These are phyloP conservation scores for Calameuta idolon DNA, from an alignment of 2,888 invertebrate genomes.

Conservation along the genomic window DNA sequence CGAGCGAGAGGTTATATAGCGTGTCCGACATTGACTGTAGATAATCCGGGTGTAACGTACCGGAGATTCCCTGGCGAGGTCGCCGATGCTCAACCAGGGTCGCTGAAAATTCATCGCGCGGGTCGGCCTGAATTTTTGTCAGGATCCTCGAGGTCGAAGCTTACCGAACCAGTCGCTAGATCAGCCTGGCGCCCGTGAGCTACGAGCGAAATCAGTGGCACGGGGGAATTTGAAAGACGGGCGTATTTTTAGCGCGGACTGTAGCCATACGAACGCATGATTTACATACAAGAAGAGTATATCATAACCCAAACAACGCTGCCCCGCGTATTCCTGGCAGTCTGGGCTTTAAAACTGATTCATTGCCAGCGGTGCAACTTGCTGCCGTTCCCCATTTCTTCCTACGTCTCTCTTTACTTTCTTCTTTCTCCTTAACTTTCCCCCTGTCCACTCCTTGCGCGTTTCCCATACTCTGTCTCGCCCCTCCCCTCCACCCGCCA, in stretches of 20 bases:
- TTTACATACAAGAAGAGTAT: conserved; percentile 58
- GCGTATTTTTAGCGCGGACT: conserved; percentile 26
- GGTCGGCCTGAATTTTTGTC: not conserved
- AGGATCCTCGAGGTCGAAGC: not conserved
- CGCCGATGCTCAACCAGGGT: not conserved
- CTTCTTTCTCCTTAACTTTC: conserved; percentile 18
- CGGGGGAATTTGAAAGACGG: not conserved
- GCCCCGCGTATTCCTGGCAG: conserved; percentile 49
- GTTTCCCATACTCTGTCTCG: not conserved
- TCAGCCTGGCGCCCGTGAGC: not conserved
- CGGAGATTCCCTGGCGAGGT: not conserved
- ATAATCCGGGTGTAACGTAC: not conserved
- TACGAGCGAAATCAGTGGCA: not conserved
- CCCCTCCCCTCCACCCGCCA: not conserved
- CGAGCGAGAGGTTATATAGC: not conserved
- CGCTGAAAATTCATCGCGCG: not conserved
- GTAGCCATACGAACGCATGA: conserved; percentile 37
- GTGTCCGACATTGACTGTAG: not conserved
- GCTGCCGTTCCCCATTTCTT: conserved; percentile 34
- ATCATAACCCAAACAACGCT: conserved; percentile 59
- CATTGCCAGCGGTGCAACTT: conserved; percentile 50
- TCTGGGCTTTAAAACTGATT: conserved; percentile 61
- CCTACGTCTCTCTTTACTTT: conserved; percentile 22
- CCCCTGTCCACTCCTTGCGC: conserved; percentile 8
- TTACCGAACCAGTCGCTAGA: not conserved